Evolutionary conservation across 2,113 vertebrate species (phyloP).

Genomic region (Antennarius striatus): DNA sequence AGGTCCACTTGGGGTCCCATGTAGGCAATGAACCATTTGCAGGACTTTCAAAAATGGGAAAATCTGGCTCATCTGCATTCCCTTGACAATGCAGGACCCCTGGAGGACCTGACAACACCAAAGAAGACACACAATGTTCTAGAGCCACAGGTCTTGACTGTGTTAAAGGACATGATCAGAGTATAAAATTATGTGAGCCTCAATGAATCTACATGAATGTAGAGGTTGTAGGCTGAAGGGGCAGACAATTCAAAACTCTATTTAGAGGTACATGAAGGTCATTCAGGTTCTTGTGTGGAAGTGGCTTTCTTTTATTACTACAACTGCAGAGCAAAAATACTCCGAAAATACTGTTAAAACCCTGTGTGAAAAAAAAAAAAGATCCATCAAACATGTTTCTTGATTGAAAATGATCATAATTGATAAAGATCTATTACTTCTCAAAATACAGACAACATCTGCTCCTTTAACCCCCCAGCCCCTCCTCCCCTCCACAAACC

Average conservation of each 20-base stretch:
- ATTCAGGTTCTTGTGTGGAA: background rate
- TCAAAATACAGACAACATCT: conserved; percentile 47
- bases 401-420: conserved; percentile 45
- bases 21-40: conserved; percentile 28
- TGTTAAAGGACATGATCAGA: conserved; percentile 64
- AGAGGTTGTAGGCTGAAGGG: conserved; percentile 10
- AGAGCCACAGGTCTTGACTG: conserved; percentile 71
- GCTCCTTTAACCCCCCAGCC: background rate
- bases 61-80: conserved; percentile 68
- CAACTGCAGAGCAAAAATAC: background rate
- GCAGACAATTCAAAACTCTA: conserved; percentile 9
- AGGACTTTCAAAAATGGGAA: conserved; percentile 27
- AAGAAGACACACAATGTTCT: conserved; percentile 71
- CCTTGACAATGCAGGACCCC: conserved; percentile 55
- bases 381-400: background rate
- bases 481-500: background rate
- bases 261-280: conserved; percentile 7
- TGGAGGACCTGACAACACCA: conserved; percentile 60
- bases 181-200: conserved; percentile 67
- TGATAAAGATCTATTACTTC: conserved; percentile 59
- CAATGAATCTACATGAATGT: conserved; percentile 31
- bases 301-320: conserved; percentile 8
- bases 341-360: too few species aligned
- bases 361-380: background rate
- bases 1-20: conserved; percentile 23